These are phyloP conservation scores for Neodiprion virginianus DNA, from an alignment of 1,140 invertebrate genomes.

Conservation along the genomic window DNA sequence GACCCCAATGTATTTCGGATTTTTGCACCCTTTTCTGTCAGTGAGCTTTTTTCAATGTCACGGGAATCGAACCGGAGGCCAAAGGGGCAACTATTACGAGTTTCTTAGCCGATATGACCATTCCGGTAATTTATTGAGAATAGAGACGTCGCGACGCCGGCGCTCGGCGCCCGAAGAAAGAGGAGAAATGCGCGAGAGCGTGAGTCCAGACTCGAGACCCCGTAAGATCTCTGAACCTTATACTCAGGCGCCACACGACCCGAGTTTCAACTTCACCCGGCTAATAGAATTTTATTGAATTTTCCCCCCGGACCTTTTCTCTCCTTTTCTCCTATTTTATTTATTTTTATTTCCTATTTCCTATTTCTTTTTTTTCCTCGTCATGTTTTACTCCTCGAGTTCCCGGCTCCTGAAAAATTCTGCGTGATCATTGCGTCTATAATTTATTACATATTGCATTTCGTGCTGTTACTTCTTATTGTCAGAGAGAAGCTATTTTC, in stretches of 20 bases:
- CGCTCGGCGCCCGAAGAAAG: neutral
- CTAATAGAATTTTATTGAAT: conserved; percentile 6
- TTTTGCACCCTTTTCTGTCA: too few relatives aligned
- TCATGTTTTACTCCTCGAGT: too few relatives aligned
- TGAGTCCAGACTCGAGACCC: neutral
- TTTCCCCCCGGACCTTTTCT: neutral
- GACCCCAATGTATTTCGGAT: too few relatives aligned
- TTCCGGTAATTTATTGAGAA: neutral
- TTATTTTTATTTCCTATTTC: neutral
- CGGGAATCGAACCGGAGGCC: too few relatives aligned
- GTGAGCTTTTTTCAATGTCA: too few relatives aligned
- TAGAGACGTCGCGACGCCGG: neutral
- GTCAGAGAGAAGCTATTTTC: too few relatives aligned
- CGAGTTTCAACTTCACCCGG: neutral
- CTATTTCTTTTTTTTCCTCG: neutral
- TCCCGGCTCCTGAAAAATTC: too few relatives aligned
- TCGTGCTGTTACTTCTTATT: too few relatives aligned
- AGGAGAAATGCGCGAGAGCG: neutral
- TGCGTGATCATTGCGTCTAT: too few relatives aligned
- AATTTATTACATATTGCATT: too few relatives aligned
- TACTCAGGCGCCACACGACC: neutral
- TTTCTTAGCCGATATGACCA: neutral
- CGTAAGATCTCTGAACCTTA: neutral
- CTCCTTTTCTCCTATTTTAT: neutral
- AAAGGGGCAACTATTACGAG: neutral